Evolutionary conservation across 1,140 invertebrate genomes (phyloP).

Genomic region (Caerostris darwini): DNA sequence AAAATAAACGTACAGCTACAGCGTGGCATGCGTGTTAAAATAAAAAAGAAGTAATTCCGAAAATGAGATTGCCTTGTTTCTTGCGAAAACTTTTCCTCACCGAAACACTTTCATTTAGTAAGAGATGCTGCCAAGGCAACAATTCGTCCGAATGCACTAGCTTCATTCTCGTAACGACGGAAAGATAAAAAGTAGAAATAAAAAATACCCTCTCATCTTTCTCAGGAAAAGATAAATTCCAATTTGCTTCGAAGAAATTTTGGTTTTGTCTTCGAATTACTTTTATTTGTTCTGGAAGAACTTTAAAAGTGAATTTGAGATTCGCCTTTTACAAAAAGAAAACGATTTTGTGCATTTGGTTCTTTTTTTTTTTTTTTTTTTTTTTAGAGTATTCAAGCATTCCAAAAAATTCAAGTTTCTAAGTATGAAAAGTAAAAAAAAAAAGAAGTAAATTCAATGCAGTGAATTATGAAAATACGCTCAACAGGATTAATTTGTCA

Average conservation of each 20-base stretch:
- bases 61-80: background rate
- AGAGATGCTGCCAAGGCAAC: background rate
- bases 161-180: background rate
- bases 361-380: no score
- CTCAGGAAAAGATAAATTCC: background rate
- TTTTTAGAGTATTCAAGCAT: no score
- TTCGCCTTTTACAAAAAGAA: no score
- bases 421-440: no score
- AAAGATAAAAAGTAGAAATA: background rate
- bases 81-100: background rate
- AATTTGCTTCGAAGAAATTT: background rate
- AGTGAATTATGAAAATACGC: no score
- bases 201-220: background rate
- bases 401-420: no score
- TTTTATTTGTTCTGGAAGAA: background rate
- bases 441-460: background rate
- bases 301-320: background rate
- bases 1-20: background rate
- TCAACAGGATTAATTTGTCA: no score
- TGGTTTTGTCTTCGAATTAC: background rate
- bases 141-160: background rate
- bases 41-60: no score
- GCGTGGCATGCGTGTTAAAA: no score
- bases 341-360: no score
- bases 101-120: background rate